phyloP scores from a whole-genome alignment of 2,797 vertebrate species.

The Lithobates pipiens region DNA sequence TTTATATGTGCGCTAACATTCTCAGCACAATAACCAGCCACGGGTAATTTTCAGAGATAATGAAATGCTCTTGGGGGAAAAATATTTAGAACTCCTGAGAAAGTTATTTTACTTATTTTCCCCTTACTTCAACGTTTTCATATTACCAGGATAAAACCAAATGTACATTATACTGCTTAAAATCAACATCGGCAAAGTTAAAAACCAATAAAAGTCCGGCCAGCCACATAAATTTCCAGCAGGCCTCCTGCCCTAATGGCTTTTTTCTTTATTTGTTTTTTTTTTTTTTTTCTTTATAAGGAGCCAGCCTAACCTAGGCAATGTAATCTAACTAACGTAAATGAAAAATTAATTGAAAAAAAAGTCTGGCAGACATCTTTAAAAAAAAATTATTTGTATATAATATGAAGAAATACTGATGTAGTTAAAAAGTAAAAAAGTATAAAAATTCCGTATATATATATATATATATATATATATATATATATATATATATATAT shows the following conservation, averaged over 20 bases:
- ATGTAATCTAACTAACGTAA: background rate
- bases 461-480: no score
- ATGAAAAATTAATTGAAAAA: background rate
- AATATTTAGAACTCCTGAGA: background rate
- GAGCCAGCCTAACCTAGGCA: background rate
- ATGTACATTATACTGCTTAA: conserved; percentile 14
- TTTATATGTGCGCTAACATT: background rate
- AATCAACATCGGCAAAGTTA: background rate
- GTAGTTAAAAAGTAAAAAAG: no score
- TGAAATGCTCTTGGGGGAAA: conserved; percentile 20
- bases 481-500: no score
- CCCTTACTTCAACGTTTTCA: conserved; percentile 1
- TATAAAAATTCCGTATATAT: no score
- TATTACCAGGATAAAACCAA: conserved; percentile 17
- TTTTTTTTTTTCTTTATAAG: background rate
- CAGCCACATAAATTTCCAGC: conserved; percentile 3
- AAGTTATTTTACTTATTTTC: conserved; percentile 4
- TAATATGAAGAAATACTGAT: no score
- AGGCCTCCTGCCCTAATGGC: background rate
- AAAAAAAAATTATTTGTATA: no score
- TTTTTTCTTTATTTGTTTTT: conserved; percentile 12
- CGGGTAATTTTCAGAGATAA: conserved; percentile 4
- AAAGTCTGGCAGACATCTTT: background rate
- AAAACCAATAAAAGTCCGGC: conserved; percentile 26
- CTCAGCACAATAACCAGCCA: background rate